Evolutionary conservation across 2,888 invertebrate genomes (phyloP).

Genomic region (Brenthis hecate): DNA sequence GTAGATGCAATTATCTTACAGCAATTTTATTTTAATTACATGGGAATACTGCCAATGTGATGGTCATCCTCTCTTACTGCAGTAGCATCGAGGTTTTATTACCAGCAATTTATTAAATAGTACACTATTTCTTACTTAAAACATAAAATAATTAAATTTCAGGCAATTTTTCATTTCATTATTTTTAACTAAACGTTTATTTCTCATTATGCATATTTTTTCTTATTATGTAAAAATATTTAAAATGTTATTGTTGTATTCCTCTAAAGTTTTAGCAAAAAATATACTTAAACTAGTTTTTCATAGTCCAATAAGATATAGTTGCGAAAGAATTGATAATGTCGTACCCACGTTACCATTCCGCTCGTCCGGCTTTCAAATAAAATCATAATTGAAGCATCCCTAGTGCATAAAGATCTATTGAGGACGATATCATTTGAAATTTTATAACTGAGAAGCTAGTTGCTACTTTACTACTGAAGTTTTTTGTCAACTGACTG

Average conservation of each 20-base stretch:
- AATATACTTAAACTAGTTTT: neutral
- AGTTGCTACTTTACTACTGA: neutral
- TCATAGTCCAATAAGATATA: neutral
- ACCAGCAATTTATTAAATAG: too few relatives aligned
- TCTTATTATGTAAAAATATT: neutral
- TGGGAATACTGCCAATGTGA: neutral
- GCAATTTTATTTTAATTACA: neutral
- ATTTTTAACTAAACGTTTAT: neutral
- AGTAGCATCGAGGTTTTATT: too few relatives aligned
- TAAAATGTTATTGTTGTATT: neutral
- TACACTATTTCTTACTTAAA: too few relatives aligned
- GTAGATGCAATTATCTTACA: slow-evolving; percentile 23
- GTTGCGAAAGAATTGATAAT: slow-evolving; percentile 1
- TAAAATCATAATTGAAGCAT: slow-evolving; percentile 43
- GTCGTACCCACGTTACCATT: slow-evolving; percentile 11
- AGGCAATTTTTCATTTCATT: neutral
- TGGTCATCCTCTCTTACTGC: too few relatives aligned
- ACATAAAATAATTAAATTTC: too few relatives aligned
- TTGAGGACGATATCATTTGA: slow-evolving; percentile 20
- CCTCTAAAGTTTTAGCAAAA: neutral
- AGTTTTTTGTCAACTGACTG: neutral
- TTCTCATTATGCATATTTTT: too few relatives aligned
- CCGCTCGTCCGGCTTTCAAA: slow-evolving; percentile 19
- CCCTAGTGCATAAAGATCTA: slow-evolving; percentile 49
- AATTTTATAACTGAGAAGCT: slow-evolving; percentile 1